Base-by-base conservation (phyloP, 64 coral and sea anemone species). In the Montipora foliosa region DNA sequence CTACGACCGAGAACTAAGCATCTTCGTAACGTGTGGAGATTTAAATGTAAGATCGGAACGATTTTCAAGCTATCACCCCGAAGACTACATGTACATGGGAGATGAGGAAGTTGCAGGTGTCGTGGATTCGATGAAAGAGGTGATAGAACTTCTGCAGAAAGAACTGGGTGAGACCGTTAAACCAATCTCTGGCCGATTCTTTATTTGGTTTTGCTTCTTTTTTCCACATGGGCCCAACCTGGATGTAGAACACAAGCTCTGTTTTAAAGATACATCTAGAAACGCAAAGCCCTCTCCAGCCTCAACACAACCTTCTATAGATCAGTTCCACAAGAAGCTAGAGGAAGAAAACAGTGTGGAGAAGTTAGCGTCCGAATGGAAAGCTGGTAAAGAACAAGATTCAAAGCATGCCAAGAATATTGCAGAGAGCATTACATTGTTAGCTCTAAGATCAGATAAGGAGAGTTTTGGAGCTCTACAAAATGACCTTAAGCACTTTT, bases 191-290 rank as follows among this genome's bases (percentile, higher is more conserved):
- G 82, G 64, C 49, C 85, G 73, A 19, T 95, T 95, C 67, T 91
- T 95, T 51, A 71, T 95, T 22, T 95, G 94, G 94, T 44, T 95
- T 8, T 91, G 89, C 85, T 92, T 74, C 52, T 92, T 91, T 25
- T 95, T 95, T 48, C 89, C 94, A 44, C 4, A 24, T 0, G 47
- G 5, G 10, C 7, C 29, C 5, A 82, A 80, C 29, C 81, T 95
- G 76, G 52, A 67, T 13, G 90, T 53, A 80, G 94, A 88, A 57
- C 76, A 95, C 37, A 88, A n/a, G 29, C 76, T 92, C 19, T 4
- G 10, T 72, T 92, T 95, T 24, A 74, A 88, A 49, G 89, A 92
- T 82, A 49, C 25, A 51, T 3, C 83, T 5, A 95, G 79, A 74
- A 95, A 95, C 68, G 17, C 45, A 17, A 92, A 82, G 45, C 94